Evolutionary conservation across 2,113 vertebrate genomes (phyloP).

Genomic region (Donacobius atricapilla): DNA sequence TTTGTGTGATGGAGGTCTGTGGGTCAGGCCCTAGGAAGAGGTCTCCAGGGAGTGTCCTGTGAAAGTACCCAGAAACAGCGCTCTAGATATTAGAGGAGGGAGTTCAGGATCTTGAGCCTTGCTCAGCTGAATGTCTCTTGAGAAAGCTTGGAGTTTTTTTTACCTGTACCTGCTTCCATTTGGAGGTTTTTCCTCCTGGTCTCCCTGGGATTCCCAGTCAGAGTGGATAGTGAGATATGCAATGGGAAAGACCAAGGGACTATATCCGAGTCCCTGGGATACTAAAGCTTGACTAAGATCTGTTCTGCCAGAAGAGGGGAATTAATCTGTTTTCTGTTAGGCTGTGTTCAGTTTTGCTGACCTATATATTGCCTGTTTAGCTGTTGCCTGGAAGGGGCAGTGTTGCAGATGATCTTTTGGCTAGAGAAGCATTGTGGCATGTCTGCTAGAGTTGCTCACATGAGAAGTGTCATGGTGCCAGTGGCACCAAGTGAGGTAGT

Average conservation of each 20-base stretch:
- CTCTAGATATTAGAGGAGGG: neutral
- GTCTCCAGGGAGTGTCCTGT: neutral
- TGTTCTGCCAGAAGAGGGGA: neutral
- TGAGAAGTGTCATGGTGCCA: fast-evolving
- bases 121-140: neutral
- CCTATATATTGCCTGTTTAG: neutral
- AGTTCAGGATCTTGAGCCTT: neutral
- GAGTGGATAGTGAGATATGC: fast-evolving
- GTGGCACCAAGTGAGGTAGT: neutral
- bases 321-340: neutral
- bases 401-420: neutral
- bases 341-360: neutral
- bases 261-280: neutral
- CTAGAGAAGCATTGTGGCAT: neutral
- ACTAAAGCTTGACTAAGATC: neutral
- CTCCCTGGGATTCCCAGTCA: neutral
- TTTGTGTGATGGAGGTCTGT: neutral
- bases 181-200: neutral
- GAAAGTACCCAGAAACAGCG: fast-evolving
- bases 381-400: neutral
- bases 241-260: neutral
- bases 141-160: neutral
- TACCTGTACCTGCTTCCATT: neutral
- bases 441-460: neutral
- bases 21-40: neutral